Percentiles rank a stretch among this genome's conserved stretches.
phyloP scores from a whole-genome alignment of 2,113 vertebrate species.

The Cinclus mexicanus region DNA sequence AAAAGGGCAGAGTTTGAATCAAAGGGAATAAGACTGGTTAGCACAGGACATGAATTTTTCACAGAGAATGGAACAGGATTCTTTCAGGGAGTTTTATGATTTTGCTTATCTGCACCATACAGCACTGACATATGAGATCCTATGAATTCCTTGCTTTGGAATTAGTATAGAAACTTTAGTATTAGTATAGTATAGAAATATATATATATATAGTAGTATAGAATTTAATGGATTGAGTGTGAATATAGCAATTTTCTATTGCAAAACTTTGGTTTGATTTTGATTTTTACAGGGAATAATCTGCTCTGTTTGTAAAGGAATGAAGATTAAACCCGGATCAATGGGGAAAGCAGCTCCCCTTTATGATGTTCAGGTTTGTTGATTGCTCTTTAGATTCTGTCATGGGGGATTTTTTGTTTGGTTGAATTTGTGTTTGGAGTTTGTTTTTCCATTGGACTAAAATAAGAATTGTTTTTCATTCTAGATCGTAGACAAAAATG shows the following conservation, averaged over 20 bases:
- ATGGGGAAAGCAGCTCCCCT: conserved; percentile 77
- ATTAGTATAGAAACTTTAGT: background rate
- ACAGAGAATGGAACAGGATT: background rate
- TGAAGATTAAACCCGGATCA: conserved; percentile 80
- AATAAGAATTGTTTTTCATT: background rate
- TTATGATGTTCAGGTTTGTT: conserved; percentile 81
- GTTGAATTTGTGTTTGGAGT: background rate
- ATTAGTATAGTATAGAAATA: no score
- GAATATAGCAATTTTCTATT: background rate
- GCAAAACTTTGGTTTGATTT: background rate
- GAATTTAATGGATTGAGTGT: background rate
- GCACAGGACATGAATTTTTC: background rate
- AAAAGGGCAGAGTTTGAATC: background rate
- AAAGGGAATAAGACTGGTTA: background rate
- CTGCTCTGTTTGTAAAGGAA: conserved; percentile 71
- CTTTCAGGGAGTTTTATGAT: background rate
- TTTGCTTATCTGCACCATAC: background rate
- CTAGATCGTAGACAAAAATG: conserved; percentile 80
- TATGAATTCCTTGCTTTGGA: background rate
- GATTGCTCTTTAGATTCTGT: background rate
- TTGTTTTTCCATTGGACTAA: background rate
- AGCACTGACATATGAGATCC: background rate
- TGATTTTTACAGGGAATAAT: conserved; percentile 72
- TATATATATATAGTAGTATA: no score
- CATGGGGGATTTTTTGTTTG: background rate